Conservation (phyloP, 2,113 vertebrate species). For the Equus przewalskii region DNA sequence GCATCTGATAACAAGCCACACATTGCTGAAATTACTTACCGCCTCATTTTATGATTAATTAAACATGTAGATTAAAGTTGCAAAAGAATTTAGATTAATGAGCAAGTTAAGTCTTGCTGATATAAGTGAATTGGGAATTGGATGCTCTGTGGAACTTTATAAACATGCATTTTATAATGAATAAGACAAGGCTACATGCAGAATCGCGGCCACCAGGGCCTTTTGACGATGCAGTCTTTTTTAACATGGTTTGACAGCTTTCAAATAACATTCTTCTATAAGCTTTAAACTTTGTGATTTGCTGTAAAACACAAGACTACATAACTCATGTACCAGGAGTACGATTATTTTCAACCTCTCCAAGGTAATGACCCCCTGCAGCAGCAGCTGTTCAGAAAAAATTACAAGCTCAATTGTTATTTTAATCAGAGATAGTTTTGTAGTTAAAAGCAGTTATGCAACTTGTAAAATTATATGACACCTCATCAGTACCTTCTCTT, state of each 20-base stretch:
- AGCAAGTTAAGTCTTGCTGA: constrained; percentile 94
- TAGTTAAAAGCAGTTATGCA: constrained; percentile 90
- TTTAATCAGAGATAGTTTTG: constrained; percentile 90
- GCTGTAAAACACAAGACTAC: constrained; percentile 90
- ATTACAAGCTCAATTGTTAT: constrained; percentile 93
- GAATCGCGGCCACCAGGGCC: constrained; percentile 91
- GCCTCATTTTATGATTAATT: constrained; percentile 98
- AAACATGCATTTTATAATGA: constrained; percentile 94
- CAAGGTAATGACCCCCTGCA: constrained; percentile 90
- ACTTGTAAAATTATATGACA: constrained; percentile 89
- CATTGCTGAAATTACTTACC: constrained; percentile 96
- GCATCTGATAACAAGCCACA: constrained; percentile 94
- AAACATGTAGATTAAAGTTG: constrained; percentile 98
- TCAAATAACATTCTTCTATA: constrained; percentile 92
- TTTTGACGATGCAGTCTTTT: constrained; percentile 90
- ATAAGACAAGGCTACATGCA: constrained; percentile 93
- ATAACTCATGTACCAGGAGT: constrained; percentile 89
- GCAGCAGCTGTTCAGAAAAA: constrained; percentile 92
- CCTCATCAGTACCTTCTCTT: constrained; percentile 86
- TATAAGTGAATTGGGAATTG: constrained; percentile 93
- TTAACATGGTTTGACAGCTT: constrained; percentile 94
- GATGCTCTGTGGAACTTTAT: constrained; percentile 93
- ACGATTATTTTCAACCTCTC: constrained; percentile 89
- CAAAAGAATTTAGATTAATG: constrained; percentile 96
- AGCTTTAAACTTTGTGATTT: constrained; percentile 91